Conservation (phyloP, 1,140 invertebrate species). For the Branchinecta lynchi region DNA sequence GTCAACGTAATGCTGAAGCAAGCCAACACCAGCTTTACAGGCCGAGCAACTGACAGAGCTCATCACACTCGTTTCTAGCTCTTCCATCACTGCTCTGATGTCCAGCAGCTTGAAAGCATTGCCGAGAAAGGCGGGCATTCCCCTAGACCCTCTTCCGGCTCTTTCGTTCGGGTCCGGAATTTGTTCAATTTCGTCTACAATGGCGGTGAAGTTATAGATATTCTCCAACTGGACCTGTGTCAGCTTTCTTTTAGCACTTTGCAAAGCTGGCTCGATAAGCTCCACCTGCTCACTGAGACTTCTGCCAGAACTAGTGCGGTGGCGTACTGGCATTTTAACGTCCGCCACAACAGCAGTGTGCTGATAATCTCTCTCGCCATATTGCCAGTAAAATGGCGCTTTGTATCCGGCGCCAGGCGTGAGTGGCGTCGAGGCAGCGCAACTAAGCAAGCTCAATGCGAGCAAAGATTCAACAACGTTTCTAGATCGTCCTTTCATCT, state of each 20-base stretch:
- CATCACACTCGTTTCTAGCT: conserved; percentile 77
- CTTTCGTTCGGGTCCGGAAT: conserved; percentile 20
- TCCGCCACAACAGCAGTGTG: not conserved
- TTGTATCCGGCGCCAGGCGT: not conserved
- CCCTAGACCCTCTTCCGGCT: conserved; percentile 19
- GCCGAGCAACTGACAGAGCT: conserved; percentile 78
- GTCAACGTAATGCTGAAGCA: conserved; percentile 69
- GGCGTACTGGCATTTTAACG: not conserved
- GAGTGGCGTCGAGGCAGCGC: not conserved
- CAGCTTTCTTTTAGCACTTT: conserved; percentile 17
- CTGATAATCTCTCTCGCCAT: not conserved
- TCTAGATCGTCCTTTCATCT: not conserved
- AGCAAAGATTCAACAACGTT: not conserved
- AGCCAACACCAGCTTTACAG: conserved; percentile 67
- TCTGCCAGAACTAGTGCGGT: not conserved
- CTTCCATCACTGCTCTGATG: conserved; percentile 62
- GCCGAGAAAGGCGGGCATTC: conserved; percentile 37
- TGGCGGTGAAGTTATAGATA: conserved; percentile 24
- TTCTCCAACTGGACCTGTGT: not conserved
- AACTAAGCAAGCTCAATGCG: not conserved
- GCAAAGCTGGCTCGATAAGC: conserved; percentile 15
- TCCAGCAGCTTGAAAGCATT: conserved; percentile 64
- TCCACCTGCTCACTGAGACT: conserved; percentile 13
- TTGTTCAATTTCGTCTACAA: conserved; percentile 23
- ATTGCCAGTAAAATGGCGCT: conserved; percentile 1